Conservation (phyloP, 1,140 invertebrate species). For the Bactericera cockerelli region DNA sequence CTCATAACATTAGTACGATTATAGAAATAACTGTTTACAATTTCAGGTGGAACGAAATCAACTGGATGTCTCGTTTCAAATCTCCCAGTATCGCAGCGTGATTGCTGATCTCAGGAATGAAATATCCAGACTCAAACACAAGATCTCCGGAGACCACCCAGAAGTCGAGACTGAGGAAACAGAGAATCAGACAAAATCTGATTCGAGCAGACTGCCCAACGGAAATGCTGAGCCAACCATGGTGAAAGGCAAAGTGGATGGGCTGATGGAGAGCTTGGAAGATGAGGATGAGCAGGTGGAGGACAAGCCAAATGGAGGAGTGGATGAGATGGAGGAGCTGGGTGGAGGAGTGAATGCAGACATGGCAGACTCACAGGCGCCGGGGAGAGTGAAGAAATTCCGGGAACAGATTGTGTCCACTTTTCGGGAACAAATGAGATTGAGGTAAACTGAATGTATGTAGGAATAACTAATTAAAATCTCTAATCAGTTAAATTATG, state of each 20-base stretch:
- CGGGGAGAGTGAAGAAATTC: conserved; percentile 40
- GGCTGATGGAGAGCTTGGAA: neutral
- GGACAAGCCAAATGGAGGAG: neutral
- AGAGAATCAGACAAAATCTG: conserved; percentile 20
- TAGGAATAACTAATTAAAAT: too few relatives aligned
- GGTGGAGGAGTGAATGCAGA: conserved; percentile 26
- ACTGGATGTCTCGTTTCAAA: conserved; percentile 63
- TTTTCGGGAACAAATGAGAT: conserved; percentile 81
- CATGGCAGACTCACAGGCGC: conserved; percentile 29
- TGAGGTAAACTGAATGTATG: conserved; percentile 44
- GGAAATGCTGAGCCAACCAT: neutral
- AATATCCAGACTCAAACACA: conserved; percentile 60
- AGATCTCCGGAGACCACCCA: conserved; percentile 55
- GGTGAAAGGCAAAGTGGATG: neutral
- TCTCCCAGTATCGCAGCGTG: conserved; percentile 63
- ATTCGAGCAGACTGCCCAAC: too few relatives aligned
- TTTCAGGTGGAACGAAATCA: conserved; percentile 54
- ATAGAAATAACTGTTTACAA: too few relatives aligned
- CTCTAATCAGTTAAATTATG: neutral
- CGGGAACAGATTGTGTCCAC: conserved; percentile 69
- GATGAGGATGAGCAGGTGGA: neutral
- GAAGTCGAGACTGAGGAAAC: conserved; percentile 29
- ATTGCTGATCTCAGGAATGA: conserved; percentile 70
- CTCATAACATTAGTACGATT: too few relatives aligned
- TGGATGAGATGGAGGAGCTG: conserved; percentile 22